Conservation (phyloP, 2,888 invertebrate genomes). For the Ethmia dodecea region DNA sequence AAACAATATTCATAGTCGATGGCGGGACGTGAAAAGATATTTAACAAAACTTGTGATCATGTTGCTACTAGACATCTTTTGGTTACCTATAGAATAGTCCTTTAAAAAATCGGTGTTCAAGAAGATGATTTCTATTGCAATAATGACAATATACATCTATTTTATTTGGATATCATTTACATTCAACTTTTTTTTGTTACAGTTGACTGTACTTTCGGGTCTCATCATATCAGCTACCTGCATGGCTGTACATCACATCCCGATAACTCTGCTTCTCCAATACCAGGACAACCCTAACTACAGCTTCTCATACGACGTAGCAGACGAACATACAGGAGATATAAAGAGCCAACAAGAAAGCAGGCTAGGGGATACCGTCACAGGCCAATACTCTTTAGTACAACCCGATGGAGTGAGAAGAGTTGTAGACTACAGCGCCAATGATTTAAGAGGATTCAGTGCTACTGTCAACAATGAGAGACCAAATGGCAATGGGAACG, state of each 20-base stretch:
- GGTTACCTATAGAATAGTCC: too few relatives aligned
- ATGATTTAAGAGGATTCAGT: constrained; percentile 70
- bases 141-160: too few relatives aligned
- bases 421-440: constrained; percentile 75
- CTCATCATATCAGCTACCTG: constrained; percentile 49
- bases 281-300: constrained; percentile 52
- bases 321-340: constrained; percentile 73
- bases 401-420: constrained; percentile 76
- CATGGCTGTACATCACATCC: constrained; percentile 48
- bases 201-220: constrained; percentile 34
- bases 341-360: constrained; percentile 73
- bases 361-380: constrained; percentile 66
- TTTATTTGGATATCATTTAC: too few relatives aligned
- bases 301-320: constrained; percentile 74
- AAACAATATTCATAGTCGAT: too few relatives aligned
- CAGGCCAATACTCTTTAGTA: constrained; percentile 72
- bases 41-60: too few relatives aligned
- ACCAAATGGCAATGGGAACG: too few relatives aligned
- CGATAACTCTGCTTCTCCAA: constrained; percentile 15
- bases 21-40: too few relatives aligned
- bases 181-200: constrained; percentile 21
- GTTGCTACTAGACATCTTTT: too few relatives aligned
- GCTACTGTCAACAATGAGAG: constrained; percentile 64
- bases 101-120: too few relatives aligned
- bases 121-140: too few relatives aligned